Conservation (phyloP, 2,888 invertebrate species). For the Piscicola geometra region DNA sequence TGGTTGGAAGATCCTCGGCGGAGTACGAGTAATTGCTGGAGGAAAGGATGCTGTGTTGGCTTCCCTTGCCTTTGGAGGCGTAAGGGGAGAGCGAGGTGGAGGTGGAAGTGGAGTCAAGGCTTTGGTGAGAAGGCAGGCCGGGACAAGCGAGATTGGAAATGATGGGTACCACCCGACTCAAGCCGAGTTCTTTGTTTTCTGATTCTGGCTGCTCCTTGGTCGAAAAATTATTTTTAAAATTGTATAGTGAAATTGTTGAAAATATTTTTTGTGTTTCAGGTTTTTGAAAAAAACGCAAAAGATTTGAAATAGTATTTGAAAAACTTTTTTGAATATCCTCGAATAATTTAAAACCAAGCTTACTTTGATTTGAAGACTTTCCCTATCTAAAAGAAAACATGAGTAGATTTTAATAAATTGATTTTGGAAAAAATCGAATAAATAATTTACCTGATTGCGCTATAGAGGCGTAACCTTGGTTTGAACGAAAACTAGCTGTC, state of each 20-base stretch:
- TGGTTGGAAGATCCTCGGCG: slow-evolving; percentile 35
- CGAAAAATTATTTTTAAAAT: too few relatives aligned
- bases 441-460: neutral
- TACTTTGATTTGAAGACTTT: neutral
- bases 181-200: neutral
- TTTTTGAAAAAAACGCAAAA: too few relatives aligned
- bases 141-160: slow-evolving; percentile 27
- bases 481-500: neutral
- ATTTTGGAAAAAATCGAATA: neutral
- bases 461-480: neutral
- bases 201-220: slow-evolving; percentile 5
- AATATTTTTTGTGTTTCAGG: too few relatives aligned
- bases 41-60: slow-evolving; percentile 34
- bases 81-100: slow-evolving; percentile 30
- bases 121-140: slow-evolving; percentile 32
- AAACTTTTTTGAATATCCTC: too few relatives aligned
- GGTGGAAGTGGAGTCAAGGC: slow-evolving; percentile 24
- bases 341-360: too few relatives aligned
- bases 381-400: neutral
- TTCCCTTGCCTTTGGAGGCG: slow-evolving; percentile 29
- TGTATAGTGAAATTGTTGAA: too few relatives aligned
- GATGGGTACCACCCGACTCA: slow-evolving; percentile 20
- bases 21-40: slow-evolving; percentile 40
- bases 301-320: neutral
- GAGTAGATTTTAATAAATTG: too few relatives aligned